Conservation (phyloP, 1,140 invertebrate species). For the Sinella curviseta region DNA sequence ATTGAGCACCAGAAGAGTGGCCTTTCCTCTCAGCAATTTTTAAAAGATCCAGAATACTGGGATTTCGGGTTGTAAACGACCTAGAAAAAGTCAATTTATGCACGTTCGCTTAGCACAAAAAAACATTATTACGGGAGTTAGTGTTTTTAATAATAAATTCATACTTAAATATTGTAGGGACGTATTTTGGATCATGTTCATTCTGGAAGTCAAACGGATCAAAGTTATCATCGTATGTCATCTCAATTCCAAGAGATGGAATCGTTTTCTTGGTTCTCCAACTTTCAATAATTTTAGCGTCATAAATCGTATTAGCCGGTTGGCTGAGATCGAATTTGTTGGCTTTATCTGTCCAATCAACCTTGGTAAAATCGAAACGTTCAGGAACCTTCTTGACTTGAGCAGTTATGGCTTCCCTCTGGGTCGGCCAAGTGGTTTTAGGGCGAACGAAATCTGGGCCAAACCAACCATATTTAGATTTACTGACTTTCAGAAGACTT, state of each 20-base stretch:
- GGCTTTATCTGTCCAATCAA: conserved; percentile 29
- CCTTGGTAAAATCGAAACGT: not conserved
- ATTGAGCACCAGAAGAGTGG: not conserved
- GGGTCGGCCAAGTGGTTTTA: conserved; percentile 25
- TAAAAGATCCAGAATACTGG: not conserved
- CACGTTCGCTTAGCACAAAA: too few relatives aligned
- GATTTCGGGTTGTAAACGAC: not conserved
- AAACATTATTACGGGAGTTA: too few relatives aligned
- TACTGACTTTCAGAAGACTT: not conserved
- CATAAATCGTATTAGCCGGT: conserved; percentile 10
- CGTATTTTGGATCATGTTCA: not conserved
- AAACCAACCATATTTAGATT: conserved; percentile 35
- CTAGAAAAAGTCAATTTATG: too few relatives aligned
- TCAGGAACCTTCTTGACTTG: conserved; percentile 17
- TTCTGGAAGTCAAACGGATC: conserved; percentile 1
- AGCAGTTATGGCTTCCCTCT: not conserved
- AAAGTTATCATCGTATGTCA: not conserved
- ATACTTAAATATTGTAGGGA: conserved; percentile 9
- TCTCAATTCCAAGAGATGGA: conserved; percentile 29
- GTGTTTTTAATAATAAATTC: too few relatives aligned
- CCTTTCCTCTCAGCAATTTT: not conserved
- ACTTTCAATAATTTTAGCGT: conserved; percentile 33
- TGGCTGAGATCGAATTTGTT: not conserved
- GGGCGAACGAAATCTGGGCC: conserved; percentile 33
- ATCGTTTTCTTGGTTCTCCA: conserved; percentile 30